Percentiles rank a stretch among this genome's conserved stretches.
phyloP scores from a whole-genome alignment of 2,888 invertebrate genomes.

The Pelosia muscerda region DNA sequence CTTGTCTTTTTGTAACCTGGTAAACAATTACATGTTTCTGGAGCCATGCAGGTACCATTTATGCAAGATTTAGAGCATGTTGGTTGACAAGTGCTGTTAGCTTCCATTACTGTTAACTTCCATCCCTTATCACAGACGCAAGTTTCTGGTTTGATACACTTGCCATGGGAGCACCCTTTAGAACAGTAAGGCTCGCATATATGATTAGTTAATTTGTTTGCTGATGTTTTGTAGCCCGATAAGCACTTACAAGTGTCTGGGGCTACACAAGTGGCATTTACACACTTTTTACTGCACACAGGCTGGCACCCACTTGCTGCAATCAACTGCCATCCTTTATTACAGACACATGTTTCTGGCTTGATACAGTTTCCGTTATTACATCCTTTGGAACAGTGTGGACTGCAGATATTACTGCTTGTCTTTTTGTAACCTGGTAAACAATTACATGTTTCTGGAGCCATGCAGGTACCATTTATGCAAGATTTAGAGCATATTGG shows the following conservation, averaged over 20 bases:
- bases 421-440: slow-evolving; percentile 52
- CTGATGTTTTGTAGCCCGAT: slow-evolving; percentile 41
- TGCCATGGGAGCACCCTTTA: slow-evolving; percentile 43
- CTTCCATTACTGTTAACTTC: background rate
- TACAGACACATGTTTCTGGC: background rate
- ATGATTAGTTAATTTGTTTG: background rate
- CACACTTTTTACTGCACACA: background rate
- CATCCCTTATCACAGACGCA: slow-evolving; percentile 46
- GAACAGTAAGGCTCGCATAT: slow-evolving; percentile 46
- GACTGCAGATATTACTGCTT: background rate
- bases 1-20: background rate
- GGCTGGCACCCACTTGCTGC: slow-evolving; percentile 41
- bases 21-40: slow-evolving; percentile 23
- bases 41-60: slow-evolving; percentile 15
- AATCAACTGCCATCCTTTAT: background rate
- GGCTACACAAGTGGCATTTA: slow-evolving; percentile 5
- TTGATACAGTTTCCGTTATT: background rate
- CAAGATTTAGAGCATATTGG: slow-evolving; percentile 72
- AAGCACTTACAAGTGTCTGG: slow-evolving; percentile 51
- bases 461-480: slow-evolving; percentile 77
- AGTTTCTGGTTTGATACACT: slow-evolving; percentile 44
- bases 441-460: slow-evolving; percentile 81
- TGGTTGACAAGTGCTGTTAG: slow-evolving; percentile 23
- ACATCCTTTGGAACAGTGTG: background rate
- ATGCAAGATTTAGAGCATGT: slow-evolving; percentile 26